Evolutionary conservation across 2,797 vertebrate species (phyloP), one percentile per base, ranked within the genome.

Genomic region (Staurois parvus): DNA sequence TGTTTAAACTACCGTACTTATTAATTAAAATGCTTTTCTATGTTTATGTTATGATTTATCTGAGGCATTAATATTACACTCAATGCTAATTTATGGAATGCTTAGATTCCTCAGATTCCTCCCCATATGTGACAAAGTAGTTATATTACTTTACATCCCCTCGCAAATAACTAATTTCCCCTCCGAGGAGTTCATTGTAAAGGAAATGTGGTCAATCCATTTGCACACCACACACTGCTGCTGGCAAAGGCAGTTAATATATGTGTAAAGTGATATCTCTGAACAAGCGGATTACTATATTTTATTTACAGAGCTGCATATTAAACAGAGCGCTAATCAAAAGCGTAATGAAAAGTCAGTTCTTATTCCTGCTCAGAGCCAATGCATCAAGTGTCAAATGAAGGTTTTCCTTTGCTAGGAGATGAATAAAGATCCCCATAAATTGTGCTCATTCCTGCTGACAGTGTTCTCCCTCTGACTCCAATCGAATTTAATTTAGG

Each of bases 401-500:
- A 82, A 83, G 32, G 34, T 67, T 81, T 75, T 66, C 77, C 48
- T 37, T 70, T 73, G 42, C 52, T 83, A 70, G 37, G 32, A 72
- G 66, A 80, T 82, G 74, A 78, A 82, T 79, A 86, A 82, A 76
- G 74, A 72, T 37, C 32, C 32, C n/a, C 77, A 83, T 87, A 88
- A 88, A 88, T 86, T 75, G 42, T 84, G 79, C 45, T 89, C 28
- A 75, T 78, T 80, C 81, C 64, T 15, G 74, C 87, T 88, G 85
- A 76, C 83, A 87, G 52, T 86, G 77, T 84, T 85, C 77, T 64
- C 75, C 80, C 26, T 89, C 32, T 52, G 73, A 85, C 75, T 30
- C 29, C 86, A 89, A 75, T 88, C 72, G 21, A 84, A 87, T 88
- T 88, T 88, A 89, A 88, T 90, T 88, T 45, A 85, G 81, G 64